Percentiles rank a stretch among this genome's conserved stretches.
Evolutionary conservation across 2,888 invertebrate genomes (phyloP).

Genomic region (Dyspetes luteomarginatus): DNA sequence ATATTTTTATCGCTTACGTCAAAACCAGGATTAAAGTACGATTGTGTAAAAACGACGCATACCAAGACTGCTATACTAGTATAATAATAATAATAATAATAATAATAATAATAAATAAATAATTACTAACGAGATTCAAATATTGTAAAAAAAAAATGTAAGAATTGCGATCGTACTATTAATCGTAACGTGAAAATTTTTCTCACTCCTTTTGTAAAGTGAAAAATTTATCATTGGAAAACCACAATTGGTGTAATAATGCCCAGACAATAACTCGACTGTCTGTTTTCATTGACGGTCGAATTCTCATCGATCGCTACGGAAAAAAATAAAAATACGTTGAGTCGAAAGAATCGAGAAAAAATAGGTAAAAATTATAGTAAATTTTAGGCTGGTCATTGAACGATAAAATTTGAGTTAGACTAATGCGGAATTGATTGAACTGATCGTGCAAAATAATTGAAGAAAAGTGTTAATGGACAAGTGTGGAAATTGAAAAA

Average conservation of each 20-base stretch:
- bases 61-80: slow-evolving; percentile 37
- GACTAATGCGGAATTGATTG: background rate
- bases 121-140: slow-evolving; percentile 1
- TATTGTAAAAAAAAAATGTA: slow-evolving; percentile 18
- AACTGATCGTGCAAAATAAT: background rate
- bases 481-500: background rate
- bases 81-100: slow-evolving; percentile 15
- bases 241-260: background rate
- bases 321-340: no score
- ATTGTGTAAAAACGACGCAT: background rate
- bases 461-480: background rate
- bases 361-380: background rate
- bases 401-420: background rate
- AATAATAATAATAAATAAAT: background rate
- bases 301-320: no score
- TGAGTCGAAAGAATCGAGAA: background rate
- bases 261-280: background rate
- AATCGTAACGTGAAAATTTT: slow-evolving; percentile 15
- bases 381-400: background rate
- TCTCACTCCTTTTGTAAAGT: background rate
- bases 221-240: background rate
- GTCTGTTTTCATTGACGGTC: no score
- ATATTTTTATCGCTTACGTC: background rate
- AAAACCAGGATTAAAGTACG: background rate
- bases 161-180: slow-evolving; percentile 23